phyloP scores from a whole-genome alignment of 2,113 vertebrate genomes.

The Oncorhynchus tshawytscha region DNA sequence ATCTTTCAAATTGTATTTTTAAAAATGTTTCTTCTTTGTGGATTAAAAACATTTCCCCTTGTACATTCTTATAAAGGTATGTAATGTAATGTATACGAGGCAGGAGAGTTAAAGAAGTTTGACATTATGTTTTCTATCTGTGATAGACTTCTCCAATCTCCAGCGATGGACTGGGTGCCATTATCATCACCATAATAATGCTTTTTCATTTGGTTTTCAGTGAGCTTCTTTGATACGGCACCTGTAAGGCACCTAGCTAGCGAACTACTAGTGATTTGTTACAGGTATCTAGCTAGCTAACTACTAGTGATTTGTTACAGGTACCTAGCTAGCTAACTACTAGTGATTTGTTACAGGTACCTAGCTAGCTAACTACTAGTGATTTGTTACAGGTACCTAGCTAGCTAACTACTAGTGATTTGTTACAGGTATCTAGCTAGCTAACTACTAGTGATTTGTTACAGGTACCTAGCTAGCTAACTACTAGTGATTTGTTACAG shows the following conservation, averaged over 20 bases:
- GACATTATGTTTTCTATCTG: neutral
- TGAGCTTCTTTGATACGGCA: neutral
- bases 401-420: no score
- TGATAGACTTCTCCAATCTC: neutral
- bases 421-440: no score
- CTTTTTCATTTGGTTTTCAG: neutral
- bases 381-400: no score
- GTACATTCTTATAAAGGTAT: slow-evolving; percentile 60
- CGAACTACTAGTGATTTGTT: no score
- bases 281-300: no score
- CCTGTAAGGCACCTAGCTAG: neutral
- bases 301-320: no score
- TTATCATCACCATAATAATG: neutral
- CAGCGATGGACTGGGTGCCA: no score
- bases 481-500: neutral
- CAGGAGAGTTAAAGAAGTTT: slow-evolving; percentile 2
- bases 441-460: no score
- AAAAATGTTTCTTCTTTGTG: slow-evolving; percentile 57
- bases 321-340: no score
- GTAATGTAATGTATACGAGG: slow-evolving; percentile 27
- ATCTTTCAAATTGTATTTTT: slow-evolving; percentile 51
- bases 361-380: no score
- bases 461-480: no score
- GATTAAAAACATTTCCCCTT: slow-evolving; percentile 54
- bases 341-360: no score